Conservation (phyloP, 2,888 invertebrate species). For the Flexamia atlantica region DNA sequence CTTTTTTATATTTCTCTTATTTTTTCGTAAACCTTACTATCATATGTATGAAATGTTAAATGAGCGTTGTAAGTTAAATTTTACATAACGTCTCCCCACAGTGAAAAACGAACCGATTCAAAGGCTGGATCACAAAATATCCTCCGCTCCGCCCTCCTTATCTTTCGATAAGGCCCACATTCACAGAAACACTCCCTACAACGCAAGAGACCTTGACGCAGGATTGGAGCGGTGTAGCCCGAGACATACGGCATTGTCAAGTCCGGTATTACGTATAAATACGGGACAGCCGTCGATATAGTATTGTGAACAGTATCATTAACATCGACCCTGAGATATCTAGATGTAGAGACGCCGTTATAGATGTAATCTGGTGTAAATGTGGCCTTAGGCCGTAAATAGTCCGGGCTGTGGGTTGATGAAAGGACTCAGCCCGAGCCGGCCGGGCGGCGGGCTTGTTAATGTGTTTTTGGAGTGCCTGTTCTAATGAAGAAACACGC, state of each 20-base stretch:
- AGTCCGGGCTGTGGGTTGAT: not conserved
- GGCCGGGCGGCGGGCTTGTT: not conserved
- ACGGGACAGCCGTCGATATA: constrained; percentile 26
- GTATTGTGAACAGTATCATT: constrained; percentile 39
- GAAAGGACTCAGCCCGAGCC: not conserved
- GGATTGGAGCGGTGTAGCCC: not conserved
- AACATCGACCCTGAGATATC: constrained; percentile 15
- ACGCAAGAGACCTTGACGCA: not conserved
- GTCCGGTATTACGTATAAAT: not conserved
- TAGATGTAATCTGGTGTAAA: constrained; percentile 35
- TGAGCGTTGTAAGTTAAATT: too few species aligned
- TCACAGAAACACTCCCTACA: not conserved
- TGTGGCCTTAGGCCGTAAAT: constrained; percentile 29
- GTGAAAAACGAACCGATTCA: too few species aligned
- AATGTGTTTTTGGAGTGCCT: not conserved
- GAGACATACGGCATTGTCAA: constrained; percentile 12
- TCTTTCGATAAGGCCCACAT: constrained; percentile 14
- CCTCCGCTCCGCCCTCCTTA: not conserved
- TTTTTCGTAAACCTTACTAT: too few species aligned
- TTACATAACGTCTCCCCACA: too few species aligned
- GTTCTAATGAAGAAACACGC: not conserved
- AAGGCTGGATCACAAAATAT: too few species aligned
- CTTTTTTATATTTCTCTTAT: too few species aligned
- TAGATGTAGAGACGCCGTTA: constrained; percentile 7
- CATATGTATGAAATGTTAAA: too few species aligned